These are phyloP conservation scores for Stichopus chloronotus DNA, from an alignment of 35 echinoderm and acorn worm species.

Conservation along the genomic window DNA sequence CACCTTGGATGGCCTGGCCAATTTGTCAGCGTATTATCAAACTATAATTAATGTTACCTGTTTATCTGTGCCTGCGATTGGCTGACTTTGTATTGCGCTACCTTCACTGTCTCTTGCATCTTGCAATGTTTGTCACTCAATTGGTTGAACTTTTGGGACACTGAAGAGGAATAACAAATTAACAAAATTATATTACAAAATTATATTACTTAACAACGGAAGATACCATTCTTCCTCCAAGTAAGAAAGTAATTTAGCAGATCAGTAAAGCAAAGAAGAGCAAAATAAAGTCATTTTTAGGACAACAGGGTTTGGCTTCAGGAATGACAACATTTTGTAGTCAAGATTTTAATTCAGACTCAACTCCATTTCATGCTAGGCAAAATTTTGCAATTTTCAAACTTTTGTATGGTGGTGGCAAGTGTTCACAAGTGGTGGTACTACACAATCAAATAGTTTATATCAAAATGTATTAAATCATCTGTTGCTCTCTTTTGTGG, in stretches of 20 bases:
- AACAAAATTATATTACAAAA: neutral
- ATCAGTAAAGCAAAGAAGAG: neutral
- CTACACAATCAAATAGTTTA: too few species aligned
- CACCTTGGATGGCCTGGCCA: too few species aligned
- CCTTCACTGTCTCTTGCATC: conserved; percentile 69
- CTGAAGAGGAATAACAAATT: conserved; percentile 5
- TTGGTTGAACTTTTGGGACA: conserved; percentile 60
- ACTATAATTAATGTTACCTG: conserved; percentile 16
- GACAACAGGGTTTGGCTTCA: too few species aligned
- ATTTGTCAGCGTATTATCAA: neutral
- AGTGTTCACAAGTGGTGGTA: too few species aligned
- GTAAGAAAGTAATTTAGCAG: neutral
- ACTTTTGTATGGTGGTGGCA: too few species aligned
- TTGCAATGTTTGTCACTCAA: conserved; percentile 65
- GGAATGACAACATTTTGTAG: too few species aligned
- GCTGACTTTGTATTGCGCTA: conserved; percentile 67
- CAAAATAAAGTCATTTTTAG: neutral
- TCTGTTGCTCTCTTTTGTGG: too few species aligned
- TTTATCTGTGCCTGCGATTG: conserved; percentile 67
- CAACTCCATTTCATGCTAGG: too few species aligned
- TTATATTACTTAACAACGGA: neutral
- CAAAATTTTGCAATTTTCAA: too few species aligned
- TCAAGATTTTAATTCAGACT: too few species aligned
- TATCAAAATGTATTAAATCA: too few species aligned
- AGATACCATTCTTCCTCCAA: neutral